These are phyloP conservation scores for Lapara coniferarum DNA, from an alignment of 2,888 invertebrate species.

Conservation along the genomic window DNA sequence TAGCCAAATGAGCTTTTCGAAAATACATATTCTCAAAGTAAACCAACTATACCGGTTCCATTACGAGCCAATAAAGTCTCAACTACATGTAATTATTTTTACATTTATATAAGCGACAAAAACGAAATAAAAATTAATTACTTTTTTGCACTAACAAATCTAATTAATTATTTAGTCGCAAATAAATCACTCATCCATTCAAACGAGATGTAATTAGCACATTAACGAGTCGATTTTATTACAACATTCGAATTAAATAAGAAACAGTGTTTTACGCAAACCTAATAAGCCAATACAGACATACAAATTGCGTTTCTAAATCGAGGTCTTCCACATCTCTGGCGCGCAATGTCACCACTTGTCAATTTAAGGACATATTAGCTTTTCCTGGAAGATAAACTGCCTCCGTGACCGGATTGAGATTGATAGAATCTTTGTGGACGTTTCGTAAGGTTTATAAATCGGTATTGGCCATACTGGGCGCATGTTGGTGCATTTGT, in stretches of 20 bases:
- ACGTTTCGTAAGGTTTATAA: constrained; percentile 47
- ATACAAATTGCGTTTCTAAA: constrained; percentile 23
- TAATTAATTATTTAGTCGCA: not conserved
- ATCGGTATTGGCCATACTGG: constrained; percentile 45
- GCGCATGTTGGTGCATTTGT: constrained; percentile 36
- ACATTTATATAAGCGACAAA: not conserved
- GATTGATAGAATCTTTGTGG: constrained; percentile 43
- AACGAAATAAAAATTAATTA: not conserved
- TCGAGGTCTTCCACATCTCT: constrained; percentile 15
- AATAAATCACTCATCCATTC: not conserved
- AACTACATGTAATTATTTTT: not conserved
- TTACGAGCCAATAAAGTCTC: not conserved
- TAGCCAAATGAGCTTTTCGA: constrained; percentile 2
- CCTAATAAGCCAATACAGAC: not conserved
- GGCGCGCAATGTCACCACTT: constrained; percentile 6
- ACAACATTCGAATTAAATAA: not conserved
- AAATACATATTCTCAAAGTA: not conserved
- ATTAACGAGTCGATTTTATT: not conserved
- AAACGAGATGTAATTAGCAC: constrained; percentile 7
- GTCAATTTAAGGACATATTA: constrained; percentile 44
- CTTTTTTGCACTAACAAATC: constrained; percentile 1
- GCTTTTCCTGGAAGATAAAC: constrained; percentile 44
- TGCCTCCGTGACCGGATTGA: constrained; percentile 42
- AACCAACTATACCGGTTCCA: not conserved
- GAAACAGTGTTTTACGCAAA: not conserved